A percentile compares a stretch with the other conserved stretches of the same genome.
Evolutionary conservation across 2,797 vertebrate species (phyloP).

Genomic region (Yasuhikotakia modesta): DNA sequence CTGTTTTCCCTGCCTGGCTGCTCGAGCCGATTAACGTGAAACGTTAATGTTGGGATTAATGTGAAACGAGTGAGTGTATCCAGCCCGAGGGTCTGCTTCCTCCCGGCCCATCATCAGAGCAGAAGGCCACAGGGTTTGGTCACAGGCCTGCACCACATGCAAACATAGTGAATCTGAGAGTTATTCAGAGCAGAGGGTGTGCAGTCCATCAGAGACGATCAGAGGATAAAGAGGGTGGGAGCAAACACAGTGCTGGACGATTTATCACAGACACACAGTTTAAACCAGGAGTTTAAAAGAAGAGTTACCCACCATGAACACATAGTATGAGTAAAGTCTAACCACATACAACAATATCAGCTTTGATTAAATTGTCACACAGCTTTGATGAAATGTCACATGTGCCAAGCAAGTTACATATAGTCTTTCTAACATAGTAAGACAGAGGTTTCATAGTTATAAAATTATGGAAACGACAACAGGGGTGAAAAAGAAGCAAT

Average conservation of each 20-base stretch:
- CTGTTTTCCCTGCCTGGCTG: constrained; percentile 63
- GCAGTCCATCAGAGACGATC: constrained; percentile 53
- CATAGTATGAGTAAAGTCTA: background rate
- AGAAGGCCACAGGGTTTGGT: background rate
- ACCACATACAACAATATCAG: background rate
- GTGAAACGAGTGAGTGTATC: constrained; percentile 31
- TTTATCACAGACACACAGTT: background rate
- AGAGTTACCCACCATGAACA: background rate
- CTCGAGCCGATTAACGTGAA: too few relatives aligned
- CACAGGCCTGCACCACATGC: background rate
- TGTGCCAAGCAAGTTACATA: too few relatives aligned
- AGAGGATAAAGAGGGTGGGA: constrained; percentile 7
- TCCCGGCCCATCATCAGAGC: constrained; percentile 43
- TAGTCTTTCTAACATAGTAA: too few relatives aligned
- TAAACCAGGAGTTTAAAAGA: constrained; percentile 10
- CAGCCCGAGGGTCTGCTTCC: constrained; percentile 26
- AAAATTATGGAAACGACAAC: too few relatives aligned
- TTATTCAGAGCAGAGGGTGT: constrained; percentile 40
- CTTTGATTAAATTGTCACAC: too few relatives aligned
- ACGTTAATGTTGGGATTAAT: too few relatives aligned
- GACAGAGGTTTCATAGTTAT: too few relatives aligned
- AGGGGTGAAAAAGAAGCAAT: too few relatives aligned
- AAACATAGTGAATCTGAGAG: constrained; percentile 38
- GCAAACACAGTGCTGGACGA: background rate
- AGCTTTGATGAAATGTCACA: too few relatives aligned